phyloP scores from a whole-genome alignment of 2,113 vertebrate genomes.

The Passer montanus region DNA sequence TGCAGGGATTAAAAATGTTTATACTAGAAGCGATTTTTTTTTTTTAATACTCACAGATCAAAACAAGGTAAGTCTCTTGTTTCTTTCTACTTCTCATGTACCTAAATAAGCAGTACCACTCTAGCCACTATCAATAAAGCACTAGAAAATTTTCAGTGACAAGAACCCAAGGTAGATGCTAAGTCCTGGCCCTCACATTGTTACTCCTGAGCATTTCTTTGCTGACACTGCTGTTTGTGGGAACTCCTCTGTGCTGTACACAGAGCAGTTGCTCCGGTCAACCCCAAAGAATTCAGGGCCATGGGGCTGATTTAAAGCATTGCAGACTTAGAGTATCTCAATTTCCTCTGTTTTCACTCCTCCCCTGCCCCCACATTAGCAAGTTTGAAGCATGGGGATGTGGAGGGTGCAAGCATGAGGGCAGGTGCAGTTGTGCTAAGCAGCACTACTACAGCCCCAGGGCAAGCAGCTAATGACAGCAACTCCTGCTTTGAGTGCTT shows the following conservation, averaged over 20 bases:
- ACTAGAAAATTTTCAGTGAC: not conserved
- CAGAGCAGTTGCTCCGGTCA: not conserved
- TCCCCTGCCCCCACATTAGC: fast-evolving
- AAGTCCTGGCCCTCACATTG: not conserved
- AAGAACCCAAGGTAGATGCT: not conserved
- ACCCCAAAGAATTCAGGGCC: not conserved
- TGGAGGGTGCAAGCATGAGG: not conserved
- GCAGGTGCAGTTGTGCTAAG: not conserved
- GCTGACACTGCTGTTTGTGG: not conserved
- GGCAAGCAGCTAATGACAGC: not conserved
- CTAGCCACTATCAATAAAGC: not conserved
- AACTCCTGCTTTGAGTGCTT: not conserved
- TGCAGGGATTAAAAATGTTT: not conserved
- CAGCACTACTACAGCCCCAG: not conserved
- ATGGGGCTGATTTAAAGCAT: not conserved
- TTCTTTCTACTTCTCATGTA: not conserved
- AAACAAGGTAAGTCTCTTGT: not conserved
- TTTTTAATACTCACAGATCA: not conserved
- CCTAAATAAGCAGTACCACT: not conserved
- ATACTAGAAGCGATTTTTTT: fast-evolving
- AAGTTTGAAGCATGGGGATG: fast-evolving
- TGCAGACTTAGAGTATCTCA: not conserved
- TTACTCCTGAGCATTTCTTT: not conserved
- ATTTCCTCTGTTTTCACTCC: not conserved
- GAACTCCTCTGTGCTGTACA: not conserved